Evolutionary conservation across 2,888 invertebrate genomes (phyloP), one percentile per base, ranked within the genome.

Genomic region (Trichacis sp.): DNA sequence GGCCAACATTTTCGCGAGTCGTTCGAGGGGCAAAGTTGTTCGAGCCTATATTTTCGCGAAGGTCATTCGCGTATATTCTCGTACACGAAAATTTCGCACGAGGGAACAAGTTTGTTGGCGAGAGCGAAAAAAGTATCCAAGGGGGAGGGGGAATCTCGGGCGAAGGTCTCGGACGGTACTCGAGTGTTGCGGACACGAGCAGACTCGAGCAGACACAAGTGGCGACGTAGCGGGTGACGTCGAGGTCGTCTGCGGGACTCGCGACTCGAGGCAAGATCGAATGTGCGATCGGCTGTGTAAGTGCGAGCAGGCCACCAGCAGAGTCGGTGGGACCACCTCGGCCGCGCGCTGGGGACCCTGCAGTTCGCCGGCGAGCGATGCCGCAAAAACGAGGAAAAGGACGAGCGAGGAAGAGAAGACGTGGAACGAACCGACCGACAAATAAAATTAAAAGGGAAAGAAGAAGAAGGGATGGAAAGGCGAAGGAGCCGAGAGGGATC

Each of bases 221-320:
- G 61, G 55, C 55, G 66, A 64, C 61, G 73, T 72, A 71, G 70
- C 58, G 72, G 69, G 69, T 76, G 76, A 77, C 75, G 73, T 66
- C 70, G 73, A 74, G 75, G 75, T 74, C 74, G 74, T 73, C 70
- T 66, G 64, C 67, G 70, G 63, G 74, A 61, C 71, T 19, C 75
- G 75, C 77, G 75, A 72, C 66, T 18, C 69, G 69, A 67, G 64
- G 53, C 74, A 70, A 75, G 77, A 79, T 80, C 78, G 79, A 80
- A 79, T 77, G 77, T 76, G 78, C 75, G 81, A 81, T 81, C 80
- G 79, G 78, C 77, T 80, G 82, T 82, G 80, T 82, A 82, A 82
- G 84, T 81, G 82, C 83, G 83, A 82, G 81, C 76, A 80, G 84
- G 82, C 84, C 84, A 84, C 84, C 84, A 84, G 84, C 84, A 84